These are phyloP conservation scores for Aldrovandia affinis DNA, from an alignment of 2,797 vertebrate species.

Conservation along the genomic window DNA sequence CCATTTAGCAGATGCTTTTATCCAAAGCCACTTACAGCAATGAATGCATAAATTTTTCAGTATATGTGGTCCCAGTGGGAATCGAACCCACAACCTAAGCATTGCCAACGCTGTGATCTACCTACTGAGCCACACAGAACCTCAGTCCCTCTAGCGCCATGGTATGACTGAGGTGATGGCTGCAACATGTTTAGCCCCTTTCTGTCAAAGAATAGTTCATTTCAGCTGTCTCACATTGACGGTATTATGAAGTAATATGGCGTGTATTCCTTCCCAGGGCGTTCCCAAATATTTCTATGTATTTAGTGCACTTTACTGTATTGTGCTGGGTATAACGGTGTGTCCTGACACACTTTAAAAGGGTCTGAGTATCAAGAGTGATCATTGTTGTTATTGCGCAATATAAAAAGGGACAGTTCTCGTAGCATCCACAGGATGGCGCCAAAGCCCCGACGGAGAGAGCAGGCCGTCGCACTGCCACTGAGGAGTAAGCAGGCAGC, in stretches of 20 bases:
- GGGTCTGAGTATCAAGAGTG: not conserved
- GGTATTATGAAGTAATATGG: not conserved
- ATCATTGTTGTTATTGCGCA: not conserved
- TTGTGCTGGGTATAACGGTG: not conserved
- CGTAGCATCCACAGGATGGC: conserved; percentile 24
- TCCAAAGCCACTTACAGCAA: too few relatives aligned
- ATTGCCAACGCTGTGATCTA: too few relatives aligned
- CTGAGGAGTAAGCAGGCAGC: not conserved
- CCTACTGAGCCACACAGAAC: too few relatives aligned
- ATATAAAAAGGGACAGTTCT: conserved; percentile 16
- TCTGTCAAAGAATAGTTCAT: not conserved
- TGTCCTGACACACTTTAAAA: not conserved
- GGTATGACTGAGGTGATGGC: not conserved
- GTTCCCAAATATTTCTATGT: not conserved
- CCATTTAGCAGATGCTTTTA: too few relatives aligned
- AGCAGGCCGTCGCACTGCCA: too few relatives aligned
- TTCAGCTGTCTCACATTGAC: not conserved
- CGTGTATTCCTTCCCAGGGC: not conserved
- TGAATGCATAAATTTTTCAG: too few relatives aligned
- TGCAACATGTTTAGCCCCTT: not conserved
- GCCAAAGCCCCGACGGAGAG: not conserved
- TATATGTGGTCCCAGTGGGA: too few relatives aligned
- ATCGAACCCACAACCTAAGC: too few relatives aligned
- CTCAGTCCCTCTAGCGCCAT: too few relatives aligned
- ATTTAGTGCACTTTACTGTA: not conserved